Evolutionary conservation across 2,797 vertebrate species (phyloP), one percentile per base, ranked within the genome.

Genomic region (Borostomias antarcticus): DNA sequence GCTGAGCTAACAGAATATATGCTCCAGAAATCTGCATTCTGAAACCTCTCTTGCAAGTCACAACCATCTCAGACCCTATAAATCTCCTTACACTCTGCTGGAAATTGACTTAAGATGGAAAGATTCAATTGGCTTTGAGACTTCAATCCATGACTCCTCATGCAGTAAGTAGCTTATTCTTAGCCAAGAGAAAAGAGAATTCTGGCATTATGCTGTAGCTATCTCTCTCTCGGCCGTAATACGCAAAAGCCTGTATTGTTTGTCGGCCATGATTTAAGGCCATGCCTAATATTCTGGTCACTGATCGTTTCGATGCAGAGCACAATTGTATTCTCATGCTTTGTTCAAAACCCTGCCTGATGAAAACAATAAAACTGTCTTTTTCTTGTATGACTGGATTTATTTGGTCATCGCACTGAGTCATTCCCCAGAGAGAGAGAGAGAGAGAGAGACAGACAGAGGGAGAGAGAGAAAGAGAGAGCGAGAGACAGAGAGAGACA

Each of bases 351-450:
- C 40, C n/a, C 2, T 15, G 51, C 33, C 23, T 51, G 30, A 58
- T 28, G 48, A 56, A 57, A 45, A 35, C 52, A 59, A 58, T 75
- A 67, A 73, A 64, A 33, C 37, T 53, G 37, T 62, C 32, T 59
- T 32, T n/a, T 65, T 67, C 25, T 72, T 75, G 81, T 30, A 68
- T 45, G 25, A 63, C 72, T 51, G 26, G 28, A 82, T 80, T 70
- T 71, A 75, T 61, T 21, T 35, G 4, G 26, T 1, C 58, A 21
- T 64, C 48, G 28, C 21, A 33, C 62, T 43, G 25, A 57, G 64
- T 48, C 62, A 72, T 59, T 53, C 67, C 60, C 64, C 51, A 62
- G n/a, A n/a, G n/a, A n/a, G n/a, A n/a, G n/a, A n/a, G n/a, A n/a
- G n/a, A n/a, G n/a, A n/a, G n/a, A n/a, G n/a, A n/a, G n/a, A n/a